phyloP scores from a whole-genome alignment of 2,797 vertebrate species.

The Crenuchus spilurus region DNA sequence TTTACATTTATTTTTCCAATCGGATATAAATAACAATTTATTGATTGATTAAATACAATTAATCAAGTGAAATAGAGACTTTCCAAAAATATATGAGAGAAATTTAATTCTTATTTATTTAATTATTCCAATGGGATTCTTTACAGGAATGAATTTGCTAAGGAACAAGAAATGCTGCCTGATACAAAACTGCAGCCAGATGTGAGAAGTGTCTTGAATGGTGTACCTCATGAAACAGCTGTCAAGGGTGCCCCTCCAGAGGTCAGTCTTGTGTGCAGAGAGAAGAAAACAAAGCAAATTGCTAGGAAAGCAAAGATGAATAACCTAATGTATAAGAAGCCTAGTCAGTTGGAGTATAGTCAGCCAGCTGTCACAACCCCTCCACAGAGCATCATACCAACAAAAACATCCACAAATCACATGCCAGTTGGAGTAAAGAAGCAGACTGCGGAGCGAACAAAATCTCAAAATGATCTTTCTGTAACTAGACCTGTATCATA shows the following conservation, averaged over 20 bases:
- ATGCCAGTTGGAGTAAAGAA: no score
- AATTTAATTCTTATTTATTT: not conserved
- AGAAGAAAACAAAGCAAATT: not conserved
- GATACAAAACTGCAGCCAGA: not conserved
- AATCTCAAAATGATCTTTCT: not conserved
- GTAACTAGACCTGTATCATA: not conserved
- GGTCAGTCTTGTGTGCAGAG: not conserved
- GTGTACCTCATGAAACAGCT: conserved; percentile 9
- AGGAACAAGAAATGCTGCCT: conserved; percentile 8
- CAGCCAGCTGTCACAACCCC: not conserved
- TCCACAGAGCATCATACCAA: no score
- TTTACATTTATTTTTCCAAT: no score
- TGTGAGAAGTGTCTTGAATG: not conserved
- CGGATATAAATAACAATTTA: no score
- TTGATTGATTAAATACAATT: no score
- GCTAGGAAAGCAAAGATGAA: not conserved
- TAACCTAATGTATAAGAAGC: not conserved
- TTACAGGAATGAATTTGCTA: conserved; percentile 29
- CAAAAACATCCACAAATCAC: not conserved
- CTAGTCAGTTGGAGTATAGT: not conserved
- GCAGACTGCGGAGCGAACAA: not conserved
- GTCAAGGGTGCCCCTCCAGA: not conserved
- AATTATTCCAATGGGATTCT: no score
- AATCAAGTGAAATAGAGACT: no score
- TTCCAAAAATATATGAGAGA: no score